Percentiles rank a stretch among this genome's conserved stretches.
Evolutionary conservation across 2,888 invertebrate genomes (phyloP).

Genomic region (Erebia ligea): DNA sequence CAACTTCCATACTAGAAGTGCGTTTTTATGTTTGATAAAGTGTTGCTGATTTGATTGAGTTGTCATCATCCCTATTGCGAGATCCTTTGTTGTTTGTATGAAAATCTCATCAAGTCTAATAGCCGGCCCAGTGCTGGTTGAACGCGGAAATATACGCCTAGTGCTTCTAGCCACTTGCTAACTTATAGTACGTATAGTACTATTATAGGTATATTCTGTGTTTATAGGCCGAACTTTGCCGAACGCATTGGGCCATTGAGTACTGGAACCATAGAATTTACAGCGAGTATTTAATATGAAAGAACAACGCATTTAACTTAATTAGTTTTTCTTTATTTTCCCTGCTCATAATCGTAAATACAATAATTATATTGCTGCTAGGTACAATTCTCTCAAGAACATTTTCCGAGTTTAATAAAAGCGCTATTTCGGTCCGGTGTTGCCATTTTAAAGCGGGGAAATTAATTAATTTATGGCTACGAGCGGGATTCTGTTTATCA

Average conservation of each 20-base stretch:
- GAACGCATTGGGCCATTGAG: too few relatives aligned
- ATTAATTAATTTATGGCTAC: slow-evolving; percentile 12
- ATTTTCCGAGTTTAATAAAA: not conserved
- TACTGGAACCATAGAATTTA: not conserved
- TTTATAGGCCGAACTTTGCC: not conserved
- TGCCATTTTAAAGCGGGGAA: slow-evolving; percentile 5
- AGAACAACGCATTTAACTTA: not conserved
- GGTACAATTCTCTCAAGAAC: not conserved
- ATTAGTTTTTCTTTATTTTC: not conserved
- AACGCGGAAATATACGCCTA: too few relatives aligned
- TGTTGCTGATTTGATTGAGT: too few relatives aligned
- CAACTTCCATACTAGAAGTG: too few relatives aligned
- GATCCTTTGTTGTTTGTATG: too few relatives aligned
- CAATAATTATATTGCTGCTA: not conserved
- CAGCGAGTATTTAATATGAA: not conserved
- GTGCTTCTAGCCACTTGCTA: too few relatives aligned
- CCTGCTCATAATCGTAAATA: not conserved
- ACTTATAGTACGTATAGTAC: too few relatives aligned
- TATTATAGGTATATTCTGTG: too few relatives aligned
- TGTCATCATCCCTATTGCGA: too few relatives aligned
- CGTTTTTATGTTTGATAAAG: too few relatives aligned
- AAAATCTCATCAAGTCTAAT: too few relatives aligned
- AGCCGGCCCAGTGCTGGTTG: too few relatives aligned
- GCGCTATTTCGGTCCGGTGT: slow-evolving; percentile 5
- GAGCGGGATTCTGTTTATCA: slow-evolving; percentile 2